Conservation (phyloP, 2,888 invertebrate genomes). For the Lycophotia porphyrea region DNA sequence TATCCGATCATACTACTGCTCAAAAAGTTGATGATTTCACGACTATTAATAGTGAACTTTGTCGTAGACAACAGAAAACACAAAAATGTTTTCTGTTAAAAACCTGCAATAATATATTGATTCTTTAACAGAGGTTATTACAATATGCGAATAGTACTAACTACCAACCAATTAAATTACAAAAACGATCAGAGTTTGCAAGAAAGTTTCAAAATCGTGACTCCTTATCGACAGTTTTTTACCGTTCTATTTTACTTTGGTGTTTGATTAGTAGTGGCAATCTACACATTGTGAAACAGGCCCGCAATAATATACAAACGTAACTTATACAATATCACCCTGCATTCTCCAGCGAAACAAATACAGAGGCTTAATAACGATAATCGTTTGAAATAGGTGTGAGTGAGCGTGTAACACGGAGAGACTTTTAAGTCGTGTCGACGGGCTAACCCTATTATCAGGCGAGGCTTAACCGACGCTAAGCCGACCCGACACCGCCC, state of each 20-base stretch:
- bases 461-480: constrained; percentile 76
- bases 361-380: constrained; percentile 35
- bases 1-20: constrained; percentile 42
- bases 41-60: constrained; percentile 38
- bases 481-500: constrained; percentile 82
- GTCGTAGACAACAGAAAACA: no score
- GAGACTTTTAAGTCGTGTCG: constrained; percentile 82
- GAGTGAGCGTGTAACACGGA: constrained; percentile 51
- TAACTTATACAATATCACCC: neutral
- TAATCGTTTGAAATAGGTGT: constrained; percentile 57
- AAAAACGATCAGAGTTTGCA: neutral
- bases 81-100: neutral
- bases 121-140: neutral
- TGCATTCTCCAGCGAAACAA: constrained; percentile 14
- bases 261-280: neutral
- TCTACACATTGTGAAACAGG: neutral
- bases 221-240: neutral
- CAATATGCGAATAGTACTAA: neutral
- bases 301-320: neutral
- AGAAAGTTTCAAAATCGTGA: neutral
- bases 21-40: constrained; percentile 37
- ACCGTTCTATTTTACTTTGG: neutral
- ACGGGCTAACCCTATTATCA: constrained; percentile 88
- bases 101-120: neutral
- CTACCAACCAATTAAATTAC: neutral